Evolutionary conservation across 2,888 invertebrate genomes (phyloP), one percentile per base, ranked within the genome.

Genomic region (Cephus sareptanus): DNA sequence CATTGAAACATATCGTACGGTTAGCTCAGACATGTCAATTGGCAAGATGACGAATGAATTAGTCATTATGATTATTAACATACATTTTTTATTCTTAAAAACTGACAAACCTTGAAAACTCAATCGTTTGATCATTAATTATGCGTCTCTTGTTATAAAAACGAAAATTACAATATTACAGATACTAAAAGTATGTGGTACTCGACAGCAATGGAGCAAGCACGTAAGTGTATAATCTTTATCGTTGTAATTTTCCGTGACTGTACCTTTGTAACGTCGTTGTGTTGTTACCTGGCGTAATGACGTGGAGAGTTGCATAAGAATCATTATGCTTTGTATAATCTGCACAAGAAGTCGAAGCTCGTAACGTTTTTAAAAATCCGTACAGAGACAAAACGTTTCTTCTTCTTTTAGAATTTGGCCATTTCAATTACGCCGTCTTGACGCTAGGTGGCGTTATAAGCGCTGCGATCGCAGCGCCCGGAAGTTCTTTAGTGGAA

Each of bases 401-500:
- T 56, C 23, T 23, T 40, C 40, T 40, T 56, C 23, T 23, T 23
- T 56, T 56, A 15, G 56, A 56, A 56, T 56, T 56, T 9, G 56
- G 56, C 56, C 56, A 23, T 23, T 56, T 56, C 56, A 56, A 56
- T 23, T 56, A 56, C 77, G 33, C 35, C 34, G 77, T 75, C 15
- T 30, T 77, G 70, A 30, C n/a, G 2, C 68, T 77, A 3, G 56
- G 33, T 33, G 77, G 77, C 11, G 15, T 40, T 9, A 33, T 71
- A n/a, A 71, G 74, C 31, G 37, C 30, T 69, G n/a, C 77, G 31
- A 35, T 77, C 37, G 74, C 77, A 33, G 75, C 68, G 1, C 71
- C 77, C 30, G 77, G 75, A 2, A 75, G 40, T 30, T 77, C 75
- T 31, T 34, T 75, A 37, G 3, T 70, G 15, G 34, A 77, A 31